A percentile compares a stretch with the other conserved stretches of the same genome.
phyloP scores from a whole-genome alignment of 1,140 invertebrate genomes.

The Wiebesia pumilae region DNA sequence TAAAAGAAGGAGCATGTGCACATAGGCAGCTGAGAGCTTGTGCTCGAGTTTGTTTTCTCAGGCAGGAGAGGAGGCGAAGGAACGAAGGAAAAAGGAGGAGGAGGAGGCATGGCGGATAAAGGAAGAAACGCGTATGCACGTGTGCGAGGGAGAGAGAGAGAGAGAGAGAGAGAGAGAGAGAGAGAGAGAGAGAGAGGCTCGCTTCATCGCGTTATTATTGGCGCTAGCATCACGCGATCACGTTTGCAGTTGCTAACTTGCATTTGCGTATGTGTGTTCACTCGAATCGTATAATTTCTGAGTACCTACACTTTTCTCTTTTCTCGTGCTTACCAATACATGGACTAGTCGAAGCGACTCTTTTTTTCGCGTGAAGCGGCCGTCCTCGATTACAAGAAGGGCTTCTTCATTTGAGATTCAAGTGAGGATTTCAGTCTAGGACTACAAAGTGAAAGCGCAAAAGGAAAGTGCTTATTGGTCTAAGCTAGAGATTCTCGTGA shows the following conservation, averaged over 20 bases:
- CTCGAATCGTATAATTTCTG: neutral
- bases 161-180: too few species aligned
- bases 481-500: neutral
- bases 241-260: neutral
- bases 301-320: neutral
- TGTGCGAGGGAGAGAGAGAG: too few species aligned
- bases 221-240: constrained; percentile 48
- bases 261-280: neutral
- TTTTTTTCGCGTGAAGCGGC: neutral
- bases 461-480: too few species aligned
- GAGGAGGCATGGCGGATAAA: neutral
- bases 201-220: constrained; percentile 49
- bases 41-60: constrained; percentile 51
- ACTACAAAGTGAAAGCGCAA: neutral
- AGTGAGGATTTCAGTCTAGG: too few species aligned
- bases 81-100: neutral
- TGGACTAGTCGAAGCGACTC: neutral
- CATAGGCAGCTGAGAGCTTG: neutral
- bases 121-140: neutral
- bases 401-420: neutral
- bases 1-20: neutral
- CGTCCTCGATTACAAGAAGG: neutral
- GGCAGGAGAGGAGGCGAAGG: neutral
- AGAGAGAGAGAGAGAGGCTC: constrained; percentile 13
- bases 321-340: neutral